These are phyloP conservation scores for Centrocercus urophasianus DNA, from an alignment of 2,113 vertebrate genomes.

Conservation along the genomic window DNA sequence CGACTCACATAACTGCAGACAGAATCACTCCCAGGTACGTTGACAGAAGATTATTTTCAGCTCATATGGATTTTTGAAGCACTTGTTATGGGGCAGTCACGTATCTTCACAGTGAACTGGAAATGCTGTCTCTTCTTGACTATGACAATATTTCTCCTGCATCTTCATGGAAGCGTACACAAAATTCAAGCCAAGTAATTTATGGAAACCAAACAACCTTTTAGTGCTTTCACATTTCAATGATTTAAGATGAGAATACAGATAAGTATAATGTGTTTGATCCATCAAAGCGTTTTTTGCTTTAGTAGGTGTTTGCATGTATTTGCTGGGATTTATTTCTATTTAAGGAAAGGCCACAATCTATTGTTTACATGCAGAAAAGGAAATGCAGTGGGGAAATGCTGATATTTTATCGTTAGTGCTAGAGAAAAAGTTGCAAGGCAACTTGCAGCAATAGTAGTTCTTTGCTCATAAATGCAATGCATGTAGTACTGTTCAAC, in stretches of 20 bases:
- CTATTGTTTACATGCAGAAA: not conserved
- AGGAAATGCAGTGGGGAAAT: not conserved
- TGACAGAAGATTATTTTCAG: slow-evolving; percentile 19
- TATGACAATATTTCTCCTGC: not conserved
- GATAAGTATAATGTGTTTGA: not conserved
- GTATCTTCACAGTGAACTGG: slow-evolving; percentile 11
- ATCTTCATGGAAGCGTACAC: not conserved
- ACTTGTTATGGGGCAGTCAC: not conserved
- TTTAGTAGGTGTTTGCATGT: not conserved
- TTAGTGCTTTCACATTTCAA: not conserved
- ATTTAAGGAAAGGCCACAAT: not conserved
- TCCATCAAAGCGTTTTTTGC: not conserved
- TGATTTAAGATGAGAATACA: not conserved
- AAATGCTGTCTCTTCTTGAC: slow-evolving; percentile 7
- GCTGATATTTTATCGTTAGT: fast-evolving
- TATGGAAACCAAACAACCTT: slow-evolving; percentile 26
- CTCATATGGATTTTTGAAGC: not conserved
- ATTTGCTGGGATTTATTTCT: not conserved
- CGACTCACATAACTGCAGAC: slow-evolving; percentile 9
- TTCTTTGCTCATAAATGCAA: not conserved
- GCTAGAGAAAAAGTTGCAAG: not conserved
- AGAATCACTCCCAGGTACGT: slow-evolving; percentile 33
- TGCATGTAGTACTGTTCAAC: not conserved
- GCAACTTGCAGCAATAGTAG: not conserved
- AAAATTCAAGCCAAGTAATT: slow-evolving; percentile 18